Percentiles rank a stretch among this genome's conserved stretches.
These are phyloP conservation scores for Synanthedon vespiformis DNA, from an alignment of 2,888 invertebrate genomes.

Conservation along the genomic window DNA sequence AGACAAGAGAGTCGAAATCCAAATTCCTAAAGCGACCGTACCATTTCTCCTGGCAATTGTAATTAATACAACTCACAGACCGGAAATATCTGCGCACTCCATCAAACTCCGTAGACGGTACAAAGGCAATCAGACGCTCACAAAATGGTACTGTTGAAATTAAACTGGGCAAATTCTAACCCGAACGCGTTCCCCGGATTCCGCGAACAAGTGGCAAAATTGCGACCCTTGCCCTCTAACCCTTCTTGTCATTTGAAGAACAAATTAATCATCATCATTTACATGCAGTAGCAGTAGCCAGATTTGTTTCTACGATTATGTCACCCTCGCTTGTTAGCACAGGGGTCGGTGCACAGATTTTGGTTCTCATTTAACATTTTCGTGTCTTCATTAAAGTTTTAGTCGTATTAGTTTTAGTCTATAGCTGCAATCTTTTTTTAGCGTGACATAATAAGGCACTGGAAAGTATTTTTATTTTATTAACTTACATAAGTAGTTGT, in stretches of 20 bases:
- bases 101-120: constrained; percentile 52
- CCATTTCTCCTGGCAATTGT: constrained; percentile 19
- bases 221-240: constrained; percentile 56
- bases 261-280: constrained; percentile 72
- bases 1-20: constrained; percentile 27
- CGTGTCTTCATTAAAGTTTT: constrained; percentile 33
- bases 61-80: constrained; percentile 59
- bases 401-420: too few relatives aligned
- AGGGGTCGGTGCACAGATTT: constrained; percentile 49
- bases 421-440: neutral
- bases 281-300: constrained; percentile 66
- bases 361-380: constrained; percentile 48
- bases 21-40: constrained; percentile 25
- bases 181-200: constrained; percentile 42
- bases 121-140: constrained; percentile 62
- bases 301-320: constrained; percentile 70
- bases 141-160: constrained; percentile 50
- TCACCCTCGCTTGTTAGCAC: constrained; percentile 59
- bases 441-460: neutral
- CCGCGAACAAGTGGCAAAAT: constrained; percentile 52
- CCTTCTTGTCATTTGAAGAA: constrained; percentile 69
- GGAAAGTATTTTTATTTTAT: too few relatives aligned
- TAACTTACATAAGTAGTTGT: too few relatives aligned
- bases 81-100: constrained; percentile 64
- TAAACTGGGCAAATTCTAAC: constrained; percentile 46